Evolutionary conservation across 2,797 vertebrate genomes (phyloP).

Genomic region (Diglossa cyanea): DNA sequence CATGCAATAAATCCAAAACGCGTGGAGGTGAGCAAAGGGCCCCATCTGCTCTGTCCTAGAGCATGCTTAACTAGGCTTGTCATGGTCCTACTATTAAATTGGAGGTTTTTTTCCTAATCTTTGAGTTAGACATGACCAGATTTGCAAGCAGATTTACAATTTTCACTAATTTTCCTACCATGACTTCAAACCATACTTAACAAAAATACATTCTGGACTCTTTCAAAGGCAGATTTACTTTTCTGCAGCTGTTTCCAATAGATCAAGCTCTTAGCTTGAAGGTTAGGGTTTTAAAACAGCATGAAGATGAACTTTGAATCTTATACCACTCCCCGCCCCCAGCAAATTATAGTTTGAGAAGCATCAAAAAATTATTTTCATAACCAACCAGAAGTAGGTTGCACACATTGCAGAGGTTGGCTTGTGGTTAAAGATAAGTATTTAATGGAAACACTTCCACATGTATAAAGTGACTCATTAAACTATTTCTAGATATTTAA

Average conservation of each 20-base stretch:
- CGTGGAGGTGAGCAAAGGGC: conserved; percentile 52
- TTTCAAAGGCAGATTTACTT: conserved; percentile 73
- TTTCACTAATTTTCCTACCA: conserved; percentile 76
- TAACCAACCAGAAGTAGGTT: conserved; percentile 52
- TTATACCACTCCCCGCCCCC: conserved; percentile 10
- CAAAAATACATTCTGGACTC: conserved; percentile 58
- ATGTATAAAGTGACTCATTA: conserved; percentile 43
- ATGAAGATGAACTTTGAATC: conserved; percentile 64
- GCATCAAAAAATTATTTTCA: conserved; percentile 61
- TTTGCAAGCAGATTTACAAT: conserved; percentile 78
- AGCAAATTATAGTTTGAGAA: conserved; percentile 66
- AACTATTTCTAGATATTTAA: conserved; percentile 58
- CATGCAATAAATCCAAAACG: conserved; percentile 68
- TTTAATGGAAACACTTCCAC: conserved; percentile 58
- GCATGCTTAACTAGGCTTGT: conserved; percentile 70
- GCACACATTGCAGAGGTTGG: conserved; percentile 32
- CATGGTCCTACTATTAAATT: conserved; percentile 73
- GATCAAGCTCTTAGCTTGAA: conserved; percentile 67
- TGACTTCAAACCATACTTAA: conserved; percentile 73
- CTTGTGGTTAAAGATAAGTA: conserved; percentile 50
- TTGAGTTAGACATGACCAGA: conserved; percentile 69
- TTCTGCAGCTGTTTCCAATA: conserved; percentile 79
- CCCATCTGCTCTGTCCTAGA: conserved; percentile 68
- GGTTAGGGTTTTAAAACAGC: conserved; percentile 61
- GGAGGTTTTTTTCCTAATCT: conserved; percentile 72